Base-by-base conservation (phyloP, 2,113 vertebrate genomes). In the Archocentrus centrarchus region DNA sequence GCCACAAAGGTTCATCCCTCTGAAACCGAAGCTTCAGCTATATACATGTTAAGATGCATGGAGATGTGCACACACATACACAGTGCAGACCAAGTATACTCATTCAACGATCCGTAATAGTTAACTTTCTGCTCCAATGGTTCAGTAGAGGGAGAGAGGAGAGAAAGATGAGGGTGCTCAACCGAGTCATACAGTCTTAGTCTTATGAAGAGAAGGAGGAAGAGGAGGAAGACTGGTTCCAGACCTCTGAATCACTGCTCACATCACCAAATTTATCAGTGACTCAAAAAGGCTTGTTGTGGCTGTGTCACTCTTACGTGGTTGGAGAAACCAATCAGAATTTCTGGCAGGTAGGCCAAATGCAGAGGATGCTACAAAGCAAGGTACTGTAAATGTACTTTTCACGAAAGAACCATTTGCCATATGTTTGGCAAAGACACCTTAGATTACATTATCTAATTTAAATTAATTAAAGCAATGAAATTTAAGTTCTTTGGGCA, bases 41-140 rank as follows among this genome's bases (percentile, higher is more conserved):
- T 30, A 81, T 59, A 57, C 60, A 76, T 59, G 70, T 76, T 76
- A 85, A 57, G 47, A 37, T 4, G 75, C 75, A 84, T 50, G 44
- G 10, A 58, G 3, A 57, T 37, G 14, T 10, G 5, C 53, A 66
- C 11, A 0, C 79, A 59, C 53, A 77, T 3, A 79, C 83, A 86
- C 75, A 79, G 18, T 17, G 35, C 57, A n/a, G 39, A 61, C 70
- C 58, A 27, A 58, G 80, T 85, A 20, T 22, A 58, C 57, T 78
- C 82, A 86, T 82, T 88, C 92, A 93, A 20, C 84, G 87, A 83
- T 85, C 84, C 62, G 18, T 88, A 86, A 91, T 76, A 79, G 91
- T 87, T 80, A 85, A 84, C 73, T 91, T 93, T 94, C 83, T 93
- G 93, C 92, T 92, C 32, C 86, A 86, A 84, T 93, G 91, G 59